Conservation (phyloP, 2,113 vertebrate species). For the Rhadina sibilatrix region DNA sequence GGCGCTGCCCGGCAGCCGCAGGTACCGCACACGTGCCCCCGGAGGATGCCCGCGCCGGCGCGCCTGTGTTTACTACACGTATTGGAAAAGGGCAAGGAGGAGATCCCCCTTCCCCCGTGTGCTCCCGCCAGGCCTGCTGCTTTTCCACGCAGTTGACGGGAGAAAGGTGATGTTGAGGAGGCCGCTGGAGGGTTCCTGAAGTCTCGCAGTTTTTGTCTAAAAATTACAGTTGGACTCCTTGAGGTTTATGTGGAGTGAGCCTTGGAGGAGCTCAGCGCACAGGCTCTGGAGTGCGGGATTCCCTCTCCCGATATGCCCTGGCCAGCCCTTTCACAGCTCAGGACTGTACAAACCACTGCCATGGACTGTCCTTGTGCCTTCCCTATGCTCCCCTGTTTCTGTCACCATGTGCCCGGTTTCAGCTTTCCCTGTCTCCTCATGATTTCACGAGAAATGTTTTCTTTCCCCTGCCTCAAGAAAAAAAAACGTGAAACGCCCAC, state of each 20-base stretch:
- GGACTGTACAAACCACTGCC: fast-evolving
- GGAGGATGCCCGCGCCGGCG: neutral
- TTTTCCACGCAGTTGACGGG: neutral
- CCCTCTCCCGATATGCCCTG: neutral
- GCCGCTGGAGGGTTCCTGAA: neutral
- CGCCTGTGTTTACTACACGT: neutral
- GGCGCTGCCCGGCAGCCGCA: neutral
- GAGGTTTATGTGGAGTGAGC: neutral
- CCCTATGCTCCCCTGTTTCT: neutral
- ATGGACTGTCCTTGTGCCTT: neutral
- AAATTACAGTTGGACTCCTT: neutral
- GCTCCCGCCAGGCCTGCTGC: neutral
- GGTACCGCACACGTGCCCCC: neutral
- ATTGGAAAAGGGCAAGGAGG: neutral
- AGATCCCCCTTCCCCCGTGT: neutral
- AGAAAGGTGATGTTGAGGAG: neutral
- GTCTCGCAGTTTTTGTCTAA: neutral
- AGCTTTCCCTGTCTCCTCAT: neutral
- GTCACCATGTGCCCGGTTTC: fast-evolving
- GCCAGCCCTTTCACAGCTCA: neutral
- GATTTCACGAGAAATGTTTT: neutral
- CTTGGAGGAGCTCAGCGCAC: neutral
- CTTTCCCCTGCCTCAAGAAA: neutral
- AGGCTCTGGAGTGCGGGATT: neutral
- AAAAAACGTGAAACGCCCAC: neutral